Conservation (phyloP, 1,140 invertebrate species). For the Atta texana region DNA sequence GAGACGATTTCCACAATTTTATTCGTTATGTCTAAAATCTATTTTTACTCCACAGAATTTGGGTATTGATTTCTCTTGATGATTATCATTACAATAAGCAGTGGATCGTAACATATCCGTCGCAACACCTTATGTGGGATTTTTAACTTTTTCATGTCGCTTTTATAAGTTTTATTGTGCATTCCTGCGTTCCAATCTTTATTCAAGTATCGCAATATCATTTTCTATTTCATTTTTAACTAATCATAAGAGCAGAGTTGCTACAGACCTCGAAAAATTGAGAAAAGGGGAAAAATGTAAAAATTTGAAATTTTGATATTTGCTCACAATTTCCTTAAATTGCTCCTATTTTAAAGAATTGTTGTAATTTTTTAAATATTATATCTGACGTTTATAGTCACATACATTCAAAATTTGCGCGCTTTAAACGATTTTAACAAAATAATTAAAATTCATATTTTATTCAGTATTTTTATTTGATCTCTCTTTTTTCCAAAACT, state of each 20-base stretch:
- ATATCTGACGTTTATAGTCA: too few species aligned
- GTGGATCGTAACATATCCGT: not conserved
- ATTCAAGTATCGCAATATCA: not conserved
- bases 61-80: not conserved
- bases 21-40: conserved; percentile 16
- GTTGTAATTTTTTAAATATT: too few species aligned
- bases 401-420: too few species aligned
- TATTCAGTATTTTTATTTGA: too few species aligned
- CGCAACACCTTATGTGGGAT: not conserved
- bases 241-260: not conserved
- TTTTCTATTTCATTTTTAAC: conserved; percentile 3
- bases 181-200: not conserved
- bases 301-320: too few species aligned
- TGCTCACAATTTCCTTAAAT: too few species aligned
- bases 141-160: not conserved
- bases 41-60: conserved; percentile 9
- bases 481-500: too few species aligned
- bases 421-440: too few species aligned
- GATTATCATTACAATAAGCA: conserved; percentile 19
- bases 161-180: not conserved
- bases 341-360: too few species aligned
- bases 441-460: too few species aligned
- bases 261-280: too few species aligned
- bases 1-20: conserved; percentile 42
- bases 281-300: too few species aligned